Conservation (phyloP, 1,140 invertebrate species). For the Calliopsis andreniformis region DNA sequence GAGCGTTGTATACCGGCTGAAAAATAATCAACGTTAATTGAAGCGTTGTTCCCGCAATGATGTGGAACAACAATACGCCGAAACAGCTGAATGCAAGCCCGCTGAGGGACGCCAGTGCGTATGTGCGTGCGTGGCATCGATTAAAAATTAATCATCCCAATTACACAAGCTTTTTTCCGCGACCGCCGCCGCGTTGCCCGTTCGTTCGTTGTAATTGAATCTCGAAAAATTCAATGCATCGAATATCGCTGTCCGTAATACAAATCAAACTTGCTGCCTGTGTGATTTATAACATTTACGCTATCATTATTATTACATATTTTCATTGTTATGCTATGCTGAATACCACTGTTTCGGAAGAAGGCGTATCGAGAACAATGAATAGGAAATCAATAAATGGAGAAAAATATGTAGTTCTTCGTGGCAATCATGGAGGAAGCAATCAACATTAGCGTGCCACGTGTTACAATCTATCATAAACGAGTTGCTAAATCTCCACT, state of each 20-base stretch:
- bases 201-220: constrained; percentile 49
- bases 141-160: constrained; percentile 55
- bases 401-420: no score
- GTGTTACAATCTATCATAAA: constrained; percentile 10
- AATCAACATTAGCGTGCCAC: constrained; percentile 28
- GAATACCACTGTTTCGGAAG: not conserved
- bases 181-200: not conserved
- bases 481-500: constrained; percentile 32
- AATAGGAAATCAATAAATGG: constrained; percentile 15
- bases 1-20: constrained; percentile 25
- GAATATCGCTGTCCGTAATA: constrained; percentile 47
- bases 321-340: constrained; percentile 35
- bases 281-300: constrained; percentile 41
- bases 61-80: constrained; percentile 46
- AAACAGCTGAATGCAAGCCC: not conserved
- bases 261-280: constrained; percentile 25
- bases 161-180: constrained; percentile 45
- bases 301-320: constrained; percentile 45
- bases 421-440: no score
- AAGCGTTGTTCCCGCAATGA: constrained; percentile 33
- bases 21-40: constrained; percentile 55
- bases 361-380: constrained; percentile 14
- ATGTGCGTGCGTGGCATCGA: constrained; percentile 26
- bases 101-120: not conserved
- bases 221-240: constrained; percentile 51